Percentiles rank a stretch among this genome's conserved stretches.
Evolutionary conservation across 2,797 vertebrate genomes (phyloP).

Genomic region (Urophycis tenuis): DNA sequence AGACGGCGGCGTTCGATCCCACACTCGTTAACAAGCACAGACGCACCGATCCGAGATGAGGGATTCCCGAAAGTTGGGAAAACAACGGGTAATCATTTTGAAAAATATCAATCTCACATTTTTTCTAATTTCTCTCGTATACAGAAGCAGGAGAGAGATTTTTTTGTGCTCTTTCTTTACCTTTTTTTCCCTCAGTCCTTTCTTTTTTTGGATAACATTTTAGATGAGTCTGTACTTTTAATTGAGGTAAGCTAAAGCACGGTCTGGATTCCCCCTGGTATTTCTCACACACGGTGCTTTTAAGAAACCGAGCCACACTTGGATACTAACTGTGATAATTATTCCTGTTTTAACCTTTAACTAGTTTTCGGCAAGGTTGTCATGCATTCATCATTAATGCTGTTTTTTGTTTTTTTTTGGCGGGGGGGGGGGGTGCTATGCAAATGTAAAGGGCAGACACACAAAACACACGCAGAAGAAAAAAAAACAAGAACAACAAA

Average conservation of each 20-base stretch:
- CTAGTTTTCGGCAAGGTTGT: neutral
- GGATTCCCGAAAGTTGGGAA: neutral
- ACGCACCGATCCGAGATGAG: neutral
- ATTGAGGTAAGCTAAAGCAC: neutral
- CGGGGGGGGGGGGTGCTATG: neutral
- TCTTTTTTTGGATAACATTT: neutral
- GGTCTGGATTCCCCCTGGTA: neutral
- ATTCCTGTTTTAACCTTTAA: slow-evolving; percentile 2
- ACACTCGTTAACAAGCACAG: neutral
- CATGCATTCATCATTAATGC: neutral
- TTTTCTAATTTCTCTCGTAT: no score
- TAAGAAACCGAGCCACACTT: neutral
- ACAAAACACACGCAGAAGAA: no score
- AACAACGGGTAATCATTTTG: neutral
- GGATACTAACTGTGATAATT: neutral
- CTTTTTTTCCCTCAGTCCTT: neutral
- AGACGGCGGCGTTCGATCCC: neutral
- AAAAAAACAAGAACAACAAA: no score
- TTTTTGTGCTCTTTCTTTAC: neutral
- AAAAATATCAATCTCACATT: neutral
- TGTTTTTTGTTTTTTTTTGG: no score
- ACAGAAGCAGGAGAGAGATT: no score
- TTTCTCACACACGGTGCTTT: neutral
- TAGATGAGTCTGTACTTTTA: neutral
- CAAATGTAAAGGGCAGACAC: neutral